Percentiles rank a stretch among this genome's conserved stretches.
Evolutionary conservation across 2,797 vertebrate species (phyloP).

Genomic region (Brotula barbata): DNA sequence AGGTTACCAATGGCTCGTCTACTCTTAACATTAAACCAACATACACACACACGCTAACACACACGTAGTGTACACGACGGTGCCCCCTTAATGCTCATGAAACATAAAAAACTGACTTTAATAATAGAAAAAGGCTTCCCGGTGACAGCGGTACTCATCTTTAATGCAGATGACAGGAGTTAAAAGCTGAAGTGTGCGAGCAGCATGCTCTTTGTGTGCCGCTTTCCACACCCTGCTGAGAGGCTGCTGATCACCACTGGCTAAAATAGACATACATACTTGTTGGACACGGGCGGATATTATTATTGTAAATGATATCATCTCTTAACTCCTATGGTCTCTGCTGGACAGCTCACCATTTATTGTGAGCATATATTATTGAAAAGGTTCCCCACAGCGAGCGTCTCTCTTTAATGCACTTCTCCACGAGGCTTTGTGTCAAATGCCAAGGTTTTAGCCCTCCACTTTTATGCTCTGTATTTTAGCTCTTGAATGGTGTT

Average conservation of each 20-base stretch:
- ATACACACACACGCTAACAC: conserved; percentile 28
- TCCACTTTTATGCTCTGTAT: too few relatives aligned
- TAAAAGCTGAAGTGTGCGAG: conserved; percentile 26
- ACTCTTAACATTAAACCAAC: conserved; percentile 14
- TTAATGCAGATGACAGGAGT: conserved; percentile 58
- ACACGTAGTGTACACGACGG: conserved; percentile 42
- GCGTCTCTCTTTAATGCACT: background rate
- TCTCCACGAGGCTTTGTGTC: background rate
- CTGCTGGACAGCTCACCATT: conserved; percentile 2
- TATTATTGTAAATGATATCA: conserved; percentile 22
- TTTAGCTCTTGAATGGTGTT: too few relatives aligned
- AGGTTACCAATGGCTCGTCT: conserved; percentile 9
- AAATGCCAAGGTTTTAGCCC: background rate
- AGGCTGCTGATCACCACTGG: conserved; percentile 25
- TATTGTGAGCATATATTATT: background rate
- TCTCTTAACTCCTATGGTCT: conserved; percentile 1
- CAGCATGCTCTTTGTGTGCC: conserved; percentile 6
- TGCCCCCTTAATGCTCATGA: conserved; percentile 46
- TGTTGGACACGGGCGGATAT: conserved; percentile 13
- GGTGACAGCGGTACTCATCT: conserved; percentile 42
- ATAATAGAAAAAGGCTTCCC: conserved; percentile 55
- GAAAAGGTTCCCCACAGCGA: background rate
- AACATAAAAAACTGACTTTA: conserved; percentile 60
- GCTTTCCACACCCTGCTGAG: conserved; percentile 15
- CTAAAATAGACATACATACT: conserved; percentile 11